A percentile compares a stretch with the other conserved stretches of the same genome.
phyloP scores from a whole-genome alignment of 2,113 vertebrate genomes.

The Dendropsophus ebraccatus region DNA sequence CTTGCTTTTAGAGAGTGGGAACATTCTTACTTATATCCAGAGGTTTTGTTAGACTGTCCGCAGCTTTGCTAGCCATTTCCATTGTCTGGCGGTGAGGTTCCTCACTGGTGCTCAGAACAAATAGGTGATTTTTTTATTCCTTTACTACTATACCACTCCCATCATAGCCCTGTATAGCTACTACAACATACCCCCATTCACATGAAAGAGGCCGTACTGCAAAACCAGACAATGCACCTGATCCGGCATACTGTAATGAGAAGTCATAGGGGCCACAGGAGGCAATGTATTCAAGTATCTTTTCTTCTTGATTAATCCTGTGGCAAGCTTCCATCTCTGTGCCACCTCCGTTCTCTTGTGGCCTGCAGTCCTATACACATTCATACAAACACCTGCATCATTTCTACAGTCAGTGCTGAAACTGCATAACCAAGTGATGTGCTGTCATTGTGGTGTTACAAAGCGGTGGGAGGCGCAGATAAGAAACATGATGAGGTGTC shows the following conservation, averaged over 20 bases:
- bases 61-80: too few species aligned
- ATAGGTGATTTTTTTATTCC: too few species aligned
- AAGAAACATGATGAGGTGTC: constrained; percentile 47
- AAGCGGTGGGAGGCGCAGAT: constrained; percentile 39
- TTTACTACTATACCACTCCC: too few species aligned
- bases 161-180: too few species aligned
- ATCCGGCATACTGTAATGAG: too few species aligned
- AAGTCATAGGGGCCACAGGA: too few species aligned
- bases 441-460: constrained; percentile 31
- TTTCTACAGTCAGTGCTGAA: constrained; percentile 16
- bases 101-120: neutral
- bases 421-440: neutral
- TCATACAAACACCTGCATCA: constrained; percentile 15
- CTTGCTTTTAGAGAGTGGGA: too few species aligned
- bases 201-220: neutral
- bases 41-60: too few species aligned
- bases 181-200: neutral
- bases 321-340: neutral
- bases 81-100: too few species aligned
- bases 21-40: too few species aligned
- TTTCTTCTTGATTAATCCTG: neutral
- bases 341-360: neutral
- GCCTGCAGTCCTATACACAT: neutral
- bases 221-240: too few species aligned
- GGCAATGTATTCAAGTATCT: too few species aligned